Base-by-base conservation (phyloP, 2,888 invertebrate species). In the Dugesia japonica region DNA sequence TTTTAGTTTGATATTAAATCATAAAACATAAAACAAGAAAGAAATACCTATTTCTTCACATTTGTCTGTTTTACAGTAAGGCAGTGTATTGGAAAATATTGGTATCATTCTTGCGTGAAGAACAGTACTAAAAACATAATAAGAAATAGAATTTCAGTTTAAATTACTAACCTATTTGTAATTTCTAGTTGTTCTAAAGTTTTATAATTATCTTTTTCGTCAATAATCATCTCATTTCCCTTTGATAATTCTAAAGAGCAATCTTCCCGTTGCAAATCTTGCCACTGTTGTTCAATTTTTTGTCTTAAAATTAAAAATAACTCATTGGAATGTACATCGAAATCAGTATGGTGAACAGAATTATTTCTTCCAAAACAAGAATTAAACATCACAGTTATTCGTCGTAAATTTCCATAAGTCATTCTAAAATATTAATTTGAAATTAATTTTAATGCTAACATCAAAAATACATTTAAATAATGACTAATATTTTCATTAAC, bases 211-310 rank as follows among this genome's bases (percentile, higher is more conserved):
- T 56, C 56, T 56, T 56, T 56, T n/a, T 56, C 56, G 23, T 56
- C 56, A 1, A 56, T 56, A 13, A 56, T 56, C n/a, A 56, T 23
- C 7, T 56, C 56, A n/a, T 56, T 56, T 56, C 56, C 56, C 17
- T 56, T 56, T 56, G 56, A 56, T 56, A 56, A 56, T 56, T 56
- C 56, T n/a, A 56, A 56, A 1, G 56, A 56, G 56, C 56, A 56
- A 56, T 56, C 56, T 20, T 56, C 56, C 17, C 23, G 4, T 23
- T 20, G 23, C 17, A 56, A 56, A 20, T 56, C 56, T 56, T 56
- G 56, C 56, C 56, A 56, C 7, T 56, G 56, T 13, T 4, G 1
- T 23, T 56, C 56, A n/a, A 56, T 56, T 23, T 56, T 56, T n/a
- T 23, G 4, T 23, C 56, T n/a, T 13, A 56, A n/a, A 23, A 9